phyloP scores from a whole-genome alignment of 2,113 vertebrate species.

The Sisor rabdophorus region DNA sequence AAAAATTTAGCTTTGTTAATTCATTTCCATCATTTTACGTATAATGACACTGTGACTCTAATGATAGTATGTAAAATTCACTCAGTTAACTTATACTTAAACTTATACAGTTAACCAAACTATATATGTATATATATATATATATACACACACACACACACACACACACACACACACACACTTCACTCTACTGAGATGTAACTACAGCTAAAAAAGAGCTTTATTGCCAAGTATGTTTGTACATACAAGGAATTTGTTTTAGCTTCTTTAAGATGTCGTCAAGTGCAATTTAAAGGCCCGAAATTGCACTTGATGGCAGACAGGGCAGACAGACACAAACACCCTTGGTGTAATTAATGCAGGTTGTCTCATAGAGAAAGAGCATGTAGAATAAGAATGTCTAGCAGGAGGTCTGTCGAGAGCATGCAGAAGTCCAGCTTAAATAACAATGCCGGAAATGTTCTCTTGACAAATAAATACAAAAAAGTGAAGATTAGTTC shows the following conservation, averaged over 20 bases:
- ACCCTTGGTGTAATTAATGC: background rate
- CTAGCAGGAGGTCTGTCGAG: background rate
- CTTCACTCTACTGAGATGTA: constrained; percentile 27
- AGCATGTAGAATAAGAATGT: background rate
- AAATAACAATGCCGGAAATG: background rate
- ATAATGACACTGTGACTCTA: too few relatives aligned
- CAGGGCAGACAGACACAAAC: constrained; percentile 36
- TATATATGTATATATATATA: too few relatives aligned
- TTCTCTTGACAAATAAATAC: background rate
- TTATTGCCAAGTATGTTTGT: too few relatives aligned
- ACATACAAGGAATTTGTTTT: too few relatives aligned
- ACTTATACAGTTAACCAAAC: too few relatives aligned
- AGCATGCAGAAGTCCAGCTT: background rate
- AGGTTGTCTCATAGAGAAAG: background rate
- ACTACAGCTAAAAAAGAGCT: too few relatives aligned
- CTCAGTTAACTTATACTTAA: too few relatives aligned
- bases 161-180: background rate
- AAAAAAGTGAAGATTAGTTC: background rate
- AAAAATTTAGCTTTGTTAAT: too few relatives aligned
- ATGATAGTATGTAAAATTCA: too few relatives aligned
- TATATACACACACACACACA: background rate
- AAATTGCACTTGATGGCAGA: too few relatives aligned
- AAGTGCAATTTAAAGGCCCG: constrained; percentile 38
- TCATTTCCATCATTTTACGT: too few relatives aligned
- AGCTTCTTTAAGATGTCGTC: constrained; percentile 40